A percentile compares a stretch with the other conserved stretches of the same genome.
phyloP scores from a whole-genome alignment of 2,797 vertebrate genomes.

The Merluccius polli region DNA sequence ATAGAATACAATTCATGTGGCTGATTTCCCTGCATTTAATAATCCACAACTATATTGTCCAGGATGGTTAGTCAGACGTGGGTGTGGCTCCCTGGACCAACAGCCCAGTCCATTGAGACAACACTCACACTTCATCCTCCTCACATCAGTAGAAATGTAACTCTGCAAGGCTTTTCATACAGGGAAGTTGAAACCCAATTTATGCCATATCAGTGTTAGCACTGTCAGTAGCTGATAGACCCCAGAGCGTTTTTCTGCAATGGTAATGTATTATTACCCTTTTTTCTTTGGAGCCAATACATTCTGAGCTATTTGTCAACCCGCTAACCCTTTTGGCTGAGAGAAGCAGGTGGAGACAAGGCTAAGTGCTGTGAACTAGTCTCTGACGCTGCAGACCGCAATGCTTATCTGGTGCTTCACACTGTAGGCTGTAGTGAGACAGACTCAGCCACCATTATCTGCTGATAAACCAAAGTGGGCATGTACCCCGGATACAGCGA shows the following conservation, averaged over 20 bases:
- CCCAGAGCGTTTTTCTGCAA: not conserved
- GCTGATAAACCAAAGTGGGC: conserved; percentile 41
- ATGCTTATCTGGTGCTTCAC: conserved; percentile 55
- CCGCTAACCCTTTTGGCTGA: conserved; percentile 14
- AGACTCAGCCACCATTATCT: conserved; percentile 48
- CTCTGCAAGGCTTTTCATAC: not conserved
- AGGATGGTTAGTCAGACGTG: not conserved
- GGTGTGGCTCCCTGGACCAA: not conserved
- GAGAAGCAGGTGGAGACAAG: conserved; percentile 38
- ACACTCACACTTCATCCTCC: not conserved
- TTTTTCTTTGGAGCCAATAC: conserved; percentile 25
- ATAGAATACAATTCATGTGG: not conserved
- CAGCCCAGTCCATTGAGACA: not conserved
- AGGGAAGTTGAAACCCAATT: not conserved
- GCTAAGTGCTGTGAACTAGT: conserved; percentile 33
- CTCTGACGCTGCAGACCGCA: conserved; percentile 35
- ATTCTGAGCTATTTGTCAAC: conserved; percentile 22
- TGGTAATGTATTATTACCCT: not conserved
- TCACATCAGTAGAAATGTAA: not conserved
- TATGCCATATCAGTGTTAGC: not conserved
- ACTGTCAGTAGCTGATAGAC: not conserved
- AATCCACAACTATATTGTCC: not conserved
- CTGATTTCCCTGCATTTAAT: not conserved
- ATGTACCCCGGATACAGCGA: conserved; percentile 29
- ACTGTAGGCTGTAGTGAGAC: conserved; percentile 31